Evolutionary conservation across 2,113 vertebrate genomes (phyloP).

Genomic region (Cranoglanis bouderius): DNA sequence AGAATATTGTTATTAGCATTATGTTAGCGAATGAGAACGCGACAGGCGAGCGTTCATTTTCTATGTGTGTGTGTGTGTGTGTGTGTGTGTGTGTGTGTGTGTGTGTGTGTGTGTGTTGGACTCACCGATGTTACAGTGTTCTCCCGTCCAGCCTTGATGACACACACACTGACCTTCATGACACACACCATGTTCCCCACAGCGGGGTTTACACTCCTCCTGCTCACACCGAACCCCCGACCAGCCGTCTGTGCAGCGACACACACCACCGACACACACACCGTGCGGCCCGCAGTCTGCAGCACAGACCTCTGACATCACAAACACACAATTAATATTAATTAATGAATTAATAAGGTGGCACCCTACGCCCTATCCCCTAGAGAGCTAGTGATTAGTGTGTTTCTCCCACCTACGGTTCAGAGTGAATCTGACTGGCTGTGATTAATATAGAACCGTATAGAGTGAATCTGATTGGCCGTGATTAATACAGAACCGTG

Average conservation of each 20-base stretch:
- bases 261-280: constrained; percentile 86
- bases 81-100: constrained; percentile 1
- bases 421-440: not conserved
- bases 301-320: constrained; percentile 82
- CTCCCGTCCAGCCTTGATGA: constrained; percentile 96
- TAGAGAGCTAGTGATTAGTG: not conserved
- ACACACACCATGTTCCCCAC: constrained; percentile 92
- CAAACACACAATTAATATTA: not conserved
- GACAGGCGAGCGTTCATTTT: too few species aligned
- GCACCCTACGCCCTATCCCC: not conserved
- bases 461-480: not conserved
- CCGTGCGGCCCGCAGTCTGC: constrained; percentile 90
- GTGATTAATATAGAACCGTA: not conserved
- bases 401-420: not conserved
- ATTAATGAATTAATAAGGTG: not conserved
- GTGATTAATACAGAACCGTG: not conserved
- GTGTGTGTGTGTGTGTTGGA: constrained; percentile 34
- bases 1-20: too few species aligned
- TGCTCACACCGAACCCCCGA: constrained; percentile 85
- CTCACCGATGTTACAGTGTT: constrained; percentile 97
- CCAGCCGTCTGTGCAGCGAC: constrained; percentile 97
- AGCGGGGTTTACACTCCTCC: constrained; percentile 93
- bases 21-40: too few species aligned
- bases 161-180: constrained; percentile 96
- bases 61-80: not conserved